Percentiles rank a stretch among this genome's conserved stretches.
These are phyloP conservation scores for Brachypterus glaber DNA, from an alignment of 2,888 invertebrate species.

Conservation along the genomic window DNA sequence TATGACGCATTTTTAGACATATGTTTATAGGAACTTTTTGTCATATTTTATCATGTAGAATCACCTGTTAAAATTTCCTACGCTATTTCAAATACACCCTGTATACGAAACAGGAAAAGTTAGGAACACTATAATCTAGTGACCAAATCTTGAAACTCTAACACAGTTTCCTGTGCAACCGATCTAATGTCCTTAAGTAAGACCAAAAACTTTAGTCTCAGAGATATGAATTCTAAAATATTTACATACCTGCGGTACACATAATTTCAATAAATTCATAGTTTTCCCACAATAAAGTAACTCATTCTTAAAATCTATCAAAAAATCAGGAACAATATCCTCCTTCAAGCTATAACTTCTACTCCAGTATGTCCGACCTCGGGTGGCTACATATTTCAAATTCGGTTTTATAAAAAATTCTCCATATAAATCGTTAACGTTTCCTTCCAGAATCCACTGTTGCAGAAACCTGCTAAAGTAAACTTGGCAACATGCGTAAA, in stretches of 20 bases:
- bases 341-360: constrained; percentile 48
- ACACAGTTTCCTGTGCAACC: too few species aligned
- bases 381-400: constrained; percentile 53
- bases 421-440: constrained; percentile 66
- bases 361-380: constrained; percentile 59
- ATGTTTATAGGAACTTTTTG: too few species aligned
- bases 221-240: too few species aligned
- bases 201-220: too few species aligned
- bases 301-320: constrained; percentile 51
- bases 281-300: constrained; percentile 69
- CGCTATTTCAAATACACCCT: too few species aligned
- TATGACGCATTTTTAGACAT: too few species aligned
- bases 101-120: too few species aligned
- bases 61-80: too few species aligned
- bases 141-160: constrained; percentile 2
- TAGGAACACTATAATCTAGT: constrained; percentile 1
- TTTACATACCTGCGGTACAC: constrained; percentile 54
- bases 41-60: too few species aligned
- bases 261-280: constrained; percentile 58
- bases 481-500: constrained; percentile 38
- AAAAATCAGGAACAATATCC: constrained; percentile 57
- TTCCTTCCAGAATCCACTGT: constrained; percentile 79
- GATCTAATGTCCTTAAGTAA: too few species aligned
- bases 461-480: constrained; percentile 55
- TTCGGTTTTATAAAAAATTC: constrained; percentile 78